These are phyloP conservation scores for Cheilinus undulatus DNA, from an alignment of 2,113 vertebrate genomes.

Conservation along the genomic window DNA sequence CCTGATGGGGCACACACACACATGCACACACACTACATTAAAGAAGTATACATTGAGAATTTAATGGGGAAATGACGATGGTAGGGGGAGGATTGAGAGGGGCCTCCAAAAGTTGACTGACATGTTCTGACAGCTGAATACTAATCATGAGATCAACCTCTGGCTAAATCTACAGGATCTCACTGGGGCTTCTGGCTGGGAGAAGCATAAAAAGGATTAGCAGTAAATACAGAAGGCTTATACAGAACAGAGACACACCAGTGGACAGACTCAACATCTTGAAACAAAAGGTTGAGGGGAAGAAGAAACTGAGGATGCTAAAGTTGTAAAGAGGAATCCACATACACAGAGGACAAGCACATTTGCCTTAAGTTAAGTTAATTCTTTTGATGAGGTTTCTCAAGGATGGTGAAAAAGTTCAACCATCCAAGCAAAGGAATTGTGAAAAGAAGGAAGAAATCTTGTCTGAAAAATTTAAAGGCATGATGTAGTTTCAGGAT, in stretches of 20 bases:
- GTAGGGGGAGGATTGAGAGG: constrained; percentile 58
- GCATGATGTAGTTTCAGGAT: neutral
- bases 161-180: constrained; percentile 84
- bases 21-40: constrained; percentile 27
- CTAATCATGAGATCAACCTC: constrained; percentile 87
- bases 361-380: constrained; percentile 1
- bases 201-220: constrained; percentile 85
- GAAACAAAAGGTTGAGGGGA: constrained; percentile 77
- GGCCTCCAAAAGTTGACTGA: constrained; percentile 80
- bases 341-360: neutral
- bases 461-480: neutral
- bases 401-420: neutral
- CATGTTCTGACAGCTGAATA: constrained; percentile 84
- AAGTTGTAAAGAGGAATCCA: constrained; percentile 5
- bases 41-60: constrained; percentile 72
- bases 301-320: constrained; percentile 17
- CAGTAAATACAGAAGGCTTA: constrained; percentile 83
- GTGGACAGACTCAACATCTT: constrained; percentile 74
- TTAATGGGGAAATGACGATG: constrained; percentile 61
- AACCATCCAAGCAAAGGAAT: neutral
- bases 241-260: constrained; percentile 78
- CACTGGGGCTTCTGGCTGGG: constrained; percentile 77
- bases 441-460: neutral
- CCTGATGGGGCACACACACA: constrained; percentile 44
- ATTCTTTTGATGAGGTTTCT: neutral